Evolutionary conservation across 1,140 invertebrate species (phyloP).

Genomic region (Listronotus bonariensis): DNA sequence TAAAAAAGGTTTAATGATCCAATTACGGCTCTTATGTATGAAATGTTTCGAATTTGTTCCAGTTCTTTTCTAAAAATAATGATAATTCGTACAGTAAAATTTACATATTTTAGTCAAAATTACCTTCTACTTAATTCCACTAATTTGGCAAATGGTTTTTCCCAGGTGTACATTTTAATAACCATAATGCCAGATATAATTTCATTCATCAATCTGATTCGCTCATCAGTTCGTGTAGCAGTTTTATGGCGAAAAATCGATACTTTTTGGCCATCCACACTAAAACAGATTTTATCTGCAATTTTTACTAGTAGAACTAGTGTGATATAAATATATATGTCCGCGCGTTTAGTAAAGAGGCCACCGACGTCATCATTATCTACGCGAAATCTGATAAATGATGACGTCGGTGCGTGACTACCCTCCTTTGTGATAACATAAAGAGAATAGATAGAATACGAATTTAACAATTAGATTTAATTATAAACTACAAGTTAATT

Average conservation of each 20-base stretch:
- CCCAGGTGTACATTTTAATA: slow-evolving; percentile 76
- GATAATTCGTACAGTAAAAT: slow-evolving; percentile 5
- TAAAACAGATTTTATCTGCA: slow-evolving; percentile 10
- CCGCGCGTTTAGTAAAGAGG: too few relatives aligned
- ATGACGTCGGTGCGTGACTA: too few relatives aligned
- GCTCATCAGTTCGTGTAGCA: slow-evolving; percentile 67
- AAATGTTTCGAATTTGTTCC: slow-evolving; percentile 40
- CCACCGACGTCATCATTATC: too few relatives aligned
- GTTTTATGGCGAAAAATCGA: slow-evolving; percentile 60
- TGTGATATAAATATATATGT: too few relatives aligned
- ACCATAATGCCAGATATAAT: slow-evolving; percentile 75
- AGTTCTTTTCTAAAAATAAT: slow-evolving; percentile 47
- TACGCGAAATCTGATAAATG: too few relatives aligned
- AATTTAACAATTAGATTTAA: too few relatives aligned
- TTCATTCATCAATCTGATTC: slow-evolving; percentile 70
- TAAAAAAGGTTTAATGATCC: slow-evolving; percentile 73
- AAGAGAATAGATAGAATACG: too few relatives aligned
- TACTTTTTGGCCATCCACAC: slow-evolving; percentile 58
- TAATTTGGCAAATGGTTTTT: slow-evolving; percentile 55
- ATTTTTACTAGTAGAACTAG: too few relatives aligned
- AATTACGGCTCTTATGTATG: slow-evolving; percentile 70
- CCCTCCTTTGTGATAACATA: too few relatives aligned
- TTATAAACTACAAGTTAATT: too few relatives aligned
- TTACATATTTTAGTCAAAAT: slow-evolving; percentile 46
- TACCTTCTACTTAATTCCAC: slow-evolving; percentile 51